Base-by-base conservation (phyloP, 2,797 vertebrate species). In the Telmatherina bonti region DNA sequence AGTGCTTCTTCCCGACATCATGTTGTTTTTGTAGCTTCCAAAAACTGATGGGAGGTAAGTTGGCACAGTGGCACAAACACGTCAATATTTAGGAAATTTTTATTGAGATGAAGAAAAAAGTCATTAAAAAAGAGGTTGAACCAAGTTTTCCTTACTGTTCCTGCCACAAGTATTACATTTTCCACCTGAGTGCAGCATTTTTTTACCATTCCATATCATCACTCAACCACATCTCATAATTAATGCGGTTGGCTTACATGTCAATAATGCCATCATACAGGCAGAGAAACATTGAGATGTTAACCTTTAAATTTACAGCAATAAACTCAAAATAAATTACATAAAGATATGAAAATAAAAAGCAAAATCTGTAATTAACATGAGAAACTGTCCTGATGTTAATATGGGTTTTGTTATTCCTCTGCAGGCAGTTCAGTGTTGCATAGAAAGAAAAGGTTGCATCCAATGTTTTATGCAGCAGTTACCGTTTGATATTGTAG, bases 11-110 rank as follows among this genome's bases (percentile, higher is more conserved):
- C 30, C 55, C 52, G 15, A 33, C 57, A 49, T 81, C 65, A 64
- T 63, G 75, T 70, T 85, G 72, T 73, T 66, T 62, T 72, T 76
- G 41, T 58, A 55, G 55, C 52, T 64, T 67, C n/a, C 56, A 54
- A 33, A 2, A 31, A 15, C 45, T 68, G 60, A 70, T 73, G 5
- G 18, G 51, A 67, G 59, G 52, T 58, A n/a, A 29, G 27, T 35
- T 59, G n/a, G 66, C 33, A 22, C 22, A 51, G 64, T n/a, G 16
- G 12, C 43, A 31, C 18, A 55, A 47, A 73, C 18, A 7, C 26
- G 20, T 49, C 64, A 26, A 0, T n/a, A n/a, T n/a, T n/a, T n/a
- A n/a, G n/a, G n/a, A 47, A n/a, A 9, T n/a, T 3, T 22, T 49
- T n/a, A 22, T 24, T 49, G 9, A 49, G 9, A 49, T 24, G 22